Evolutionary conservation across 2,113 vertebrate genomes (phyloP).

Genomic region (Protomyctophum bolini): DNA sequence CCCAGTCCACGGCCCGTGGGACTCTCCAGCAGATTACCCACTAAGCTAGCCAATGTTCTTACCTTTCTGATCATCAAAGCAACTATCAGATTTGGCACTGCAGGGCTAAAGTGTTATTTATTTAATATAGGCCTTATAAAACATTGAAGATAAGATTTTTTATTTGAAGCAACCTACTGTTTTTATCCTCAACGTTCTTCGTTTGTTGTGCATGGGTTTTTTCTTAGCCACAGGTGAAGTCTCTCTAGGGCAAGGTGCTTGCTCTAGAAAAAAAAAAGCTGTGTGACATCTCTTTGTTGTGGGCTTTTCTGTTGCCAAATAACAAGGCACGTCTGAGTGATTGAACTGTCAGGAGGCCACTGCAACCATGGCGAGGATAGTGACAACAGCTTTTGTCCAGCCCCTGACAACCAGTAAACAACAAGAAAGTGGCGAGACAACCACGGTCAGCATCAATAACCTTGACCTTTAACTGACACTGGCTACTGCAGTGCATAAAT

Average conservation of each 20-base stretch:
- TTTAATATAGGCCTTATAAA: constrained; percentile 32
- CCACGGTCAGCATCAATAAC: constrained; percentile 22
- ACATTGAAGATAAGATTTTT: constrained; percentile 2
- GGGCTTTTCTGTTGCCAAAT: constrained; percentile 12
- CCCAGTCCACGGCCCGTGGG: constrained; percentile 7
- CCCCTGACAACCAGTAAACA: constrained; percentile 31
- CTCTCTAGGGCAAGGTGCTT: too few relatives aligned
- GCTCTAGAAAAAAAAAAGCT: neutral
- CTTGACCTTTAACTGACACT: constrained; percentile 22
- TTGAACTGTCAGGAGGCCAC: constrained; percentile 28
- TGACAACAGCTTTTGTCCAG: constrained; percentile 6
- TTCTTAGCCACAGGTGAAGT: too few relatives aligned
- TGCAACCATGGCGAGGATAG: neutral
- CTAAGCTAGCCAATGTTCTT: neutral
- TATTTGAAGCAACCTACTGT: neutral
- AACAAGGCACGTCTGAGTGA: neutral
- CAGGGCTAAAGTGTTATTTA: constrained; percentile 15
- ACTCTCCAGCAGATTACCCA: neutral
- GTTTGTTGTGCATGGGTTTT: too few relatives aligned
- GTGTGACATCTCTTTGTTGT: constrained; percentile 10
- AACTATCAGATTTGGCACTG: neutral
- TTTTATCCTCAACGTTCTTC: neutral
- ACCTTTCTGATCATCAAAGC: neutral
- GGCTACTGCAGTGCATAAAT: neutral
- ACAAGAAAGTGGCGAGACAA: constrained; percentile 12